Percentiles rank a stretch among this genome's conserved stretches.
Evolutionary conservation across 2,797 vertebrate genomes (phyloP).

Genomic region (Lindbergichthys nudifrons): DNA sequence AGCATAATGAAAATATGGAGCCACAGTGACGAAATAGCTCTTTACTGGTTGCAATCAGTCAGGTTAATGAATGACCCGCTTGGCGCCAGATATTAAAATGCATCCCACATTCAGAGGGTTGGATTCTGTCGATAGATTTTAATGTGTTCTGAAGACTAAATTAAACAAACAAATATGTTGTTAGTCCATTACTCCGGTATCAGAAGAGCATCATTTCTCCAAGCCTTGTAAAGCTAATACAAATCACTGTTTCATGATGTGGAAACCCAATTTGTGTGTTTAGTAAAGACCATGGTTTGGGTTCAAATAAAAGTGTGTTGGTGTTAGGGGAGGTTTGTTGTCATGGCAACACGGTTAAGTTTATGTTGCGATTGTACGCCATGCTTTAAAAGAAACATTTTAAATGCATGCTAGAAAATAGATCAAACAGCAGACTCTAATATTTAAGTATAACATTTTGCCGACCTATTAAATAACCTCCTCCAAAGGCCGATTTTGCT

Average conservation of each 20-base stretch:
- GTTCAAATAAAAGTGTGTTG: too few relatives aligned
- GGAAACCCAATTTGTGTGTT: too few relatives aligned
- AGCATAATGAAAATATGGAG: constrained; percentile 66
- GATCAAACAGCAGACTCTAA: too few relatives aligned
- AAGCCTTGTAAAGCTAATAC: too few relatives aligned
- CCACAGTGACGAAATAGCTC: constrained; percentile 66
- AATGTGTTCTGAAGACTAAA: not conserved
- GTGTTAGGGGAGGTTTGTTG: too few relatives aligned
- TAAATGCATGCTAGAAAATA: too few relatives aligned
- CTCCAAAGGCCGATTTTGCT: not conserved
- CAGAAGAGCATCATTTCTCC: too few relatives aligned
- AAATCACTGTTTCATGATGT: too few relatives aligned
- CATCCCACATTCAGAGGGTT: constrained; percentile 35
- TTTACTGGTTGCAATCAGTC: constrained; percentile 74
- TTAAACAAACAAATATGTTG: not conserved
- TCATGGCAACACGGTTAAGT: not conserved
- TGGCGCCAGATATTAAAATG: constrained; percentile 52
- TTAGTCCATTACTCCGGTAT: not conserved
- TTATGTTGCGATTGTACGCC: not conserved
- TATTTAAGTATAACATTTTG: not conserved
- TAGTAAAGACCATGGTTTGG: too few relatives aligned
- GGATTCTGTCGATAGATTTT: constrained; percentile 22
- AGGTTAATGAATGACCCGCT: constrained; percentile 63
- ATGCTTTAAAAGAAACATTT: not conserved
- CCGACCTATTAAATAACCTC: not conserved